These are phyloP conservation scores for Ephestia elutella DNA, from an alignment of 1,140 invertebrate species.

Conservation along the genomic window DNA sequence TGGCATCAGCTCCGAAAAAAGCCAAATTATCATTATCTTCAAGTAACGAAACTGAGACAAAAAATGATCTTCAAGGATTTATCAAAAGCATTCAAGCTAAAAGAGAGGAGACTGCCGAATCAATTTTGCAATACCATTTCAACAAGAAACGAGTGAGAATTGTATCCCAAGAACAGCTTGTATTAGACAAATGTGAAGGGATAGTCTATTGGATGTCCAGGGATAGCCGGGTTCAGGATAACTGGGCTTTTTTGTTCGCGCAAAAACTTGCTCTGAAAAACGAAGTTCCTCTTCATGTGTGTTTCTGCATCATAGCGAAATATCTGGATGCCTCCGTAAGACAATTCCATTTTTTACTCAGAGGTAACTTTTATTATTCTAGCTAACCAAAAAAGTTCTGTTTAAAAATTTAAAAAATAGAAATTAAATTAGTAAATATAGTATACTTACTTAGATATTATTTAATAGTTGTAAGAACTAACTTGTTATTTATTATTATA, in stretches of 20 bases:
- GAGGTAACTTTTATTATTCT: slow-evolving; percentile 70
- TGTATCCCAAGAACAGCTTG: slow-evolving; percentile 79
- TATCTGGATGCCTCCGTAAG: slow-evolving; percentile 89
- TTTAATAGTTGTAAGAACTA: no score
- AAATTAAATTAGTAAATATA: no score
- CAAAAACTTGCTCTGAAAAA: slow-evolving; percentile 89
- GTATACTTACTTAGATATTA: no score
- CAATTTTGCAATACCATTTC: slow-evolving; percentile 82
- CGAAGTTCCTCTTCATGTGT: slow-evolving; percentile 87
- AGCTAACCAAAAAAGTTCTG: no score
- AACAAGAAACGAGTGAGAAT: slow-evolving; percentile 86
- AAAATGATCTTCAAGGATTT: slow-evolving; percentile 42
- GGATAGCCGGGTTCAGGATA: slow-evolving; percentile 91
- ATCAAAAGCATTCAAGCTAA: slow-evolving; percentile 58
- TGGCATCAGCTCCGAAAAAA: slow-evolving; percentile 58
- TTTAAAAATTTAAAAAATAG: no score
- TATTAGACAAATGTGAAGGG: slow-evolving; percentile 78
- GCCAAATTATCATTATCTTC: slow-evolving; percentile 35
- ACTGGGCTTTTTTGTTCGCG: slow-evolving; percentile 92
- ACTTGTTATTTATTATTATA: no score
- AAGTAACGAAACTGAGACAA: slow-evolving; percentile 20
- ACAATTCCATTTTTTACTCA: slow-evolving; percentile 86
- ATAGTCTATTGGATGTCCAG: slow-evolving; percentile 94
- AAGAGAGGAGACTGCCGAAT: slow-evolving; percentile 73
- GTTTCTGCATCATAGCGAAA: slow-evolving; percentile 87